Evolutionary conservation across 2,113 vertebrate species (phyloP), one percentile per base, ranked within the genome.

Genomic region (Struthidea cinerea): DNA sequence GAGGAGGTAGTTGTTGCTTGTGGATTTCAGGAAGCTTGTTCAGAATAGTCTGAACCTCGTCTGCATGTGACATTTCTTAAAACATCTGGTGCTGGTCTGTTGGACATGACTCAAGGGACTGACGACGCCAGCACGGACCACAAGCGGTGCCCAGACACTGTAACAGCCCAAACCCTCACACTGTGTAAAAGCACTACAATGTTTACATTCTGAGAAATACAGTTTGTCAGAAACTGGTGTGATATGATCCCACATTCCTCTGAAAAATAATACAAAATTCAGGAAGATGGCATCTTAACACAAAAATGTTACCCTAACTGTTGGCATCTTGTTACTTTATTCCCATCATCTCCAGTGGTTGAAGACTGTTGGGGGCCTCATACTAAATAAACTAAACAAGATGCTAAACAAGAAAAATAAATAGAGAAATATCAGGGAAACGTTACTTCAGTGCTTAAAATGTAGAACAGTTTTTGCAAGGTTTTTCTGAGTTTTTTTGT

Each of bases 101-200:
- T 21, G 4, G 61, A 11, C 4, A 0, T 1, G 28, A 10, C 56
- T 15, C 10, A 1, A 20, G 53, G 69, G 28, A 15, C 39, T 53
- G 69, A 30, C 0, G 0, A 2, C 67, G 44, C 12, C 52, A 46
- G 33, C 68, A 28, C 37, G 0, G 1, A 11, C 11, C 27, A n/a
- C 23, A 7, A 4, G 15, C 3, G 0, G 22, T 52, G 60, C 60
- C 68, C 33, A 16, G 41, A 7, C 9, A 14, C 32, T 10, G 6
- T 21, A 49, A 65, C 1, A 5, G n/a, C 56, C 33, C 57, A 75
- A 79, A 24, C 11, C 49, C 42, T 64, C 8, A 12, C 15, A 7
- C 16, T 30, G 10, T 18, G 17, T 53, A 47, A 47, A 50, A 60
- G 65, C 76, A 41, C 18, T 71, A 37, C 70, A 75, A 74, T 35